A percentile compares a stretch with the other conserved stretches of the same genome.
Conservation (phyloP, 1,140 invertebrate genomes). For the Belonocnema kinseyi region DNA sequence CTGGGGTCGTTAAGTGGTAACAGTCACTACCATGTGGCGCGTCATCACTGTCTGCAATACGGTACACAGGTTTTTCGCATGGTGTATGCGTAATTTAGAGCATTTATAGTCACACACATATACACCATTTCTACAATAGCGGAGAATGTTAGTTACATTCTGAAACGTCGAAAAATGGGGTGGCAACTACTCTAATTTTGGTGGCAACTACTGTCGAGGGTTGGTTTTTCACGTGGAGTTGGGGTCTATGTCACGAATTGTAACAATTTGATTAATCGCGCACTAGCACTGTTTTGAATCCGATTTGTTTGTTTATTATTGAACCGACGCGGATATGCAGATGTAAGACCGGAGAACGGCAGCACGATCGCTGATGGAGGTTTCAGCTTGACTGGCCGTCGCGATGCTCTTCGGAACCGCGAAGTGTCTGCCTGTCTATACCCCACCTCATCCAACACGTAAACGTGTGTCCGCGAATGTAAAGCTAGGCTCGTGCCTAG, state of each 20-base stretch:
- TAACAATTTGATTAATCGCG: no score
- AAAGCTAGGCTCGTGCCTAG: slow-evolving; percentile 48
- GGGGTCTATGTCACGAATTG: no score
- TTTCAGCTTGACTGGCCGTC: slow-evolving; percentile 61
- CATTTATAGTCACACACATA: slow-evolving; percentile 3
- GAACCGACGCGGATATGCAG: not conserved
- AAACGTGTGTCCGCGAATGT: slow-evolving; percentile 44
- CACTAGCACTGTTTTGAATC: not conserved
- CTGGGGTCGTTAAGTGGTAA: slow-evolving; percentile 48
- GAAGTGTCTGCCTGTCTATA: slow-evolving; percentile 53
- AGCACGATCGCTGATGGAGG: slow-evolving; percentile 54
- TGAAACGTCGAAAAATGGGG: not conserved
- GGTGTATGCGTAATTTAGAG: not conserved
- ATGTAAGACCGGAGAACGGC: slow-evolving; percentile 33
- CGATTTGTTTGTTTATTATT: no score
- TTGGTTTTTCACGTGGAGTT: not conserved
- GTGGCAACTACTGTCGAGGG: not conserved
- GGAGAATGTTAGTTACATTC: not conserved
- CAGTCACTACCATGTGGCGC: slow-evolving; percentile 51
- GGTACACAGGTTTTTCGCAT: slow-evolving; percentile 22
- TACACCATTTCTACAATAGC: not conserved
- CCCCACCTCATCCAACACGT: slow-evolving; percentile 47
- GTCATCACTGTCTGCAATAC: slow-evolving; percentile 46
- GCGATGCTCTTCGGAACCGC: slow-evolving; percentile 51
- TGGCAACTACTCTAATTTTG: not conserved